phyloP scores from a whole-genome alignment of 2,797 vertebrate genomes.

The Sebastes baramenuke region DNA sequence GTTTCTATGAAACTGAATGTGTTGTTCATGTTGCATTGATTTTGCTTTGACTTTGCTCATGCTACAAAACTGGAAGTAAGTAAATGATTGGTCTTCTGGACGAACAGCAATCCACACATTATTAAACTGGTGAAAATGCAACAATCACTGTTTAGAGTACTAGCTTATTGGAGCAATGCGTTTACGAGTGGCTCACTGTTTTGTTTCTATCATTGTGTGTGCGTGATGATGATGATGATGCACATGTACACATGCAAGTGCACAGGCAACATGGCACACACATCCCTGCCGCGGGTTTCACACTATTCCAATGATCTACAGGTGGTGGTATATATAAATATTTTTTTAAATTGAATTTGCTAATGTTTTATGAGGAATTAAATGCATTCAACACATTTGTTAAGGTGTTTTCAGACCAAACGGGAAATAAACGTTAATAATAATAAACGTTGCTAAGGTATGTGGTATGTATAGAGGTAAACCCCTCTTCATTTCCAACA shows the following conservation, averaged over 20 bases:
- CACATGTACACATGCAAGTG: not conserved
- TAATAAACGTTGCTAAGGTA: no score
- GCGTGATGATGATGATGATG: no score
- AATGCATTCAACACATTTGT: not conserved
- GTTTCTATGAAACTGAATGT: slow-evolving; percentile 25
- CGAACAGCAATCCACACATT: not conserved
- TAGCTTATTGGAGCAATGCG: not conserved
- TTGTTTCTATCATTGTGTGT: not conserved
- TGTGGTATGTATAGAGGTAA: no score
- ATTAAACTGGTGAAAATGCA: not conserved
- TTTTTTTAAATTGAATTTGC: not conserved
- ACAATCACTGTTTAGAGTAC: not conserved
- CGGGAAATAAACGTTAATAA: not conserved
- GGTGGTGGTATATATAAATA: not conserved
- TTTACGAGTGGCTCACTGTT: no score
- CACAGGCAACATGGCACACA: not conserved
- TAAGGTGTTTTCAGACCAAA: not conserved
- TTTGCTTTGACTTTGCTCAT: not conserved
- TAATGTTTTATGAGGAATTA: not conserved
- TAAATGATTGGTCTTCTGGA: not conserved
- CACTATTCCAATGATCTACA: not conserved
- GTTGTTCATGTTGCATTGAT: not conserved
- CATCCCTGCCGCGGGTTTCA: not conserved
- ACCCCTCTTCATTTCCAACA: no score
- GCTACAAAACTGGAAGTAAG: not conserved